Evolutionary conservation across 2,113 vertebrate genomes (phyloP).

Genomic region (Hymenochirus boettgeri): DNA sequence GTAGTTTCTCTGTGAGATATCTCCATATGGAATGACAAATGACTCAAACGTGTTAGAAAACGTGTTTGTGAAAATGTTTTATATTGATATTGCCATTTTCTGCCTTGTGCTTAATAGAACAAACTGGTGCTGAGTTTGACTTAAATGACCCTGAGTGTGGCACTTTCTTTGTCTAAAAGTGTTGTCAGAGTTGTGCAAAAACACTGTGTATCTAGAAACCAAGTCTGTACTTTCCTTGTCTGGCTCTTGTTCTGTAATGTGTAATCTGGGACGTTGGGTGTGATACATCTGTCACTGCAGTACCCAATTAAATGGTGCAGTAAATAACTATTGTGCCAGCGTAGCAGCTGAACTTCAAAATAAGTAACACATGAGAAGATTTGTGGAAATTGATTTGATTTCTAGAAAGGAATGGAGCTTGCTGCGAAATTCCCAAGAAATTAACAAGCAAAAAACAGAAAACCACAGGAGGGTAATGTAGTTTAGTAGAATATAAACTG

Average conservation of each 20-base stretch:
- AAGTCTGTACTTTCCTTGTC: conserved; percentile 34
- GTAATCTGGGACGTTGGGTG: conserved; percentile 28
- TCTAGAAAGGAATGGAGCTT: no score
- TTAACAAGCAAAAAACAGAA: no score
- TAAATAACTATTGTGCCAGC: conserved; percentile 32
- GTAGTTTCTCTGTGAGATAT: no score
- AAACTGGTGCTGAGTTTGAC: not conserved
- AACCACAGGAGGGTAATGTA: no score
- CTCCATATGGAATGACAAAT: no score
- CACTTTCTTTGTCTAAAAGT: no score
- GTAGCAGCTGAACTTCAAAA: conserved; percentile 25
- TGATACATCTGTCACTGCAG: conserved; percentile 29
- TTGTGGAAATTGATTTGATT: not conserved
- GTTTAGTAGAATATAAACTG: no score
- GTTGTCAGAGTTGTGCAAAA: conserved; percentile 10
- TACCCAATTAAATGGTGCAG: conserved; percentile 29
- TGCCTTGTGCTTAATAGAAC: not conserved
- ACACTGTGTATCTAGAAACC: conserved; percentile 11
- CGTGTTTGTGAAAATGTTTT: no score
- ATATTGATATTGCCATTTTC: no score
- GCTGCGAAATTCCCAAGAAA: no score
- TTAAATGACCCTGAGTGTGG: not conserved
- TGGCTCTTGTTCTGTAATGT: conserved; percentile 28
- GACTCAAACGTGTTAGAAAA: no score
- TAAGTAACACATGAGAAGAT: conserved; percentile 16